Evolutionary conservation across 1,140 invertebrate species (phyloP).

Genomic region (Drosophila albomicans): DNA sequence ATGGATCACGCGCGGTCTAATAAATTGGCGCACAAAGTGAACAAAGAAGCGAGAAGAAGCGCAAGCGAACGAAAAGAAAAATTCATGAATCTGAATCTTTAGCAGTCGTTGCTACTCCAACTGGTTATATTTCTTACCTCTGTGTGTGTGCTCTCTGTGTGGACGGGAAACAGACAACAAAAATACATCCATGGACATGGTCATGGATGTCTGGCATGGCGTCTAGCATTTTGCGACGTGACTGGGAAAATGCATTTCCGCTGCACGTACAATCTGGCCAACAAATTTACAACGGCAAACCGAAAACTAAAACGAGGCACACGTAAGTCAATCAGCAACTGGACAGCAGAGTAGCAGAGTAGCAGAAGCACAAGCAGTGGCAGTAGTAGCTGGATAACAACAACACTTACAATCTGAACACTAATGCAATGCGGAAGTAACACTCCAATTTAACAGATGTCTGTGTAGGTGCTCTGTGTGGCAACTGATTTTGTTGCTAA

Average conservation of each 20-base stretch:
- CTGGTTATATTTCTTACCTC: slow-evolving; percentile 65
- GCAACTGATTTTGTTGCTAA: slow-evolving; percentile 77
- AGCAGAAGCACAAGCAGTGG: neutral
- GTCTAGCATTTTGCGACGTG: slow-evolving; percentile 64
- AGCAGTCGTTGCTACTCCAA: slow-evolving; percentile 48
- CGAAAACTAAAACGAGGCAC: slow-evolving; percentile 71
- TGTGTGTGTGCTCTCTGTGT: neutral
- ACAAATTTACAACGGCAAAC: slow-evolving; percentile 65
- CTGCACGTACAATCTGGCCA: slow-evolving; percentile 67
- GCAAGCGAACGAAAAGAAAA: slow-evolving; percentile 1
- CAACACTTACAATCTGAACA: slow-evolving; percentile 60
- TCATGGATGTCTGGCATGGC: slow-evolving; percentile 35
- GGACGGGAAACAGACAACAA: slow-evolving; percentile 19
- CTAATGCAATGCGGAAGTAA: slow-evolving; percentile 82
- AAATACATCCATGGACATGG: slow-evolving; percentile 24
- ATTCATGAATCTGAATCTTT: slow-evolving; percentile 49
- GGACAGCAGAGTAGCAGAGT: slow-evolving; percentile 44
- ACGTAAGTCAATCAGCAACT: slow-evolving; percentile 79
- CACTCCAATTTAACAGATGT: slow-evolving; percentile 68
- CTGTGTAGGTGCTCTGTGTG: slow-evolving; percentile 27
- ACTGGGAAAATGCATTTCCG: slow-evolving; percentile 82
- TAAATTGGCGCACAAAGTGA: slow-evolving; percentile 67
- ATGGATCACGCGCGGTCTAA: slow-evolving; percentile 75
- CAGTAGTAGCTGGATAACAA: slow-evolving; percentile 8
- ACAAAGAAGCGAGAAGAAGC: slow-evolving; percentile 39